phyloP scores from a whole-genome alignment of 2,888 invertebrate species.

The Hirtodrosophila alboralis region DNA sequence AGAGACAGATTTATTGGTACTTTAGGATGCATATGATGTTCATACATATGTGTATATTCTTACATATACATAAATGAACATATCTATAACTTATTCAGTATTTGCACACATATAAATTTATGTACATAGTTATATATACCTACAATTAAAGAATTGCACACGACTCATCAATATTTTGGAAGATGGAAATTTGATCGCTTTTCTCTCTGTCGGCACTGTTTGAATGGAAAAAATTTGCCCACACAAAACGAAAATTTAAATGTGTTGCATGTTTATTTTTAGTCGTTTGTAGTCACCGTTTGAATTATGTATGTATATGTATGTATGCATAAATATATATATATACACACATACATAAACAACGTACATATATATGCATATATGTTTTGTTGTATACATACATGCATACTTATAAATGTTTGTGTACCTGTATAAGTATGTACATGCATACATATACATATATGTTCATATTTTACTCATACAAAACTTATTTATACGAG shows the following conservation, averaged over 20 bases:
- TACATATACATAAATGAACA: neutral
- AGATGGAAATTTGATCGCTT: conserved; percentile 66
- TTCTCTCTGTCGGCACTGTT: conserved; percentile 37
- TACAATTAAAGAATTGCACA: conserved; percentile 48
- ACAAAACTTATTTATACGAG: neutral
- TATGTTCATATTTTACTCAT: conserved; percentile 7
- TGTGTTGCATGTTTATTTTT: conserved; percentile 66
- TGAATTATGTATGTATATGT: conserved; percentile 26
- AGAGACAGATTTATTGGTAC: too few relatives aligned
- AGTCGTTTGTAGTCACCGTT: conserved; percentile 57
- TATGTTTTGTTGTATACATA: neutral
- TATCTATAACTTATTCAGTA: too few relatives aligned
- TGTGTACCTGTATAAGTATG: neutral
- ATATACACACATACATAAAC: conserved; percentile 1
- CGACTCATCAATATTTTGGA: conserved; percentile 68
- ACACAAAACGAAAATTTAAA: conserved; percentile 34
- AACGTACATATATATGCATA: conserved; percentile 1
- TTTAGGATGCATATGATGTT: too few relatives aligned
- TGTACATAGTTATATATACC: neutral
- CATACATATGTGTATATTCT: too few relatives aligned
- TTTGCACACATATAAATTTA: neutral
- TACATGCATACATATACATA: conserved; percentile 2
- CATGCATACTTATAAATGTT: conserved; percentile 12
- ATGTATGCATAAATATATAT: conserved; percentile 11
- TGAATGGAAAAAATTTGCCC: conserved; percentile 49